phyloP scores from a whole-genome alignment of 1,140 invertebrate species.

The Leptopilina clavipes region DNA sequence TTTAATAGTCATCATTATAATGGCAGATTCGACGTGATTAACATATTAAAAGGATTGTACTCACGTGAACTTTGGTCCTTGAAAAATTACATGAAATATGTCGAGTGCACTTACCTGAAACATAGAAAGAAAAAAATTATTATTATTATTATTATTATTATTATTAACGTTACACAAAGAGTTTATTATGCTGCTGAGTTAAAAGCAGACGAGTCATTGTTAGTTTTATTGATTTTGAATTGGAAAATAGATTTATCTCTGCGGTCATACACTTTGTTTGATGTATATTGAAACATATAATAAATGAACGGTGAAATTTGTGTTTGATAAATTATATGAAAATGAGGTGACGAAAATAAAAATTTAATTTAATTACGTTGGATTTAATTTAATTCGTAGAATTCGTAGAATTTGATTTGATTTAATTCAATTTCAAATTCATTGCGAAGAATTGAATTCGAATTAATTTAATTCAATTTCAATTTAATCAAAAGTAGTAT shows the following conservation, averaged over 20 bases:
- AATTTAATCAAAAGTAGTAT: too few relatives aligned
- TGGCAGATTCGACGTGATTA: not conserved
- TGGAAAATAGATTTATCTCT: not conserved
- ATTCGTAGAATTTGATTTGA: too few relatives aligned
- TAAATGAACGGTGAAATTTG: not conserved
- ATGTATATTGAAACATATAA: not conserved
- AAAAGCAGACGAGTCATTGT: constrained; percentile 23
- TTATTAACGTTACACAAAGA: constrained; percentile 1
- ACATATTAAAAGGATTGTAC: not conserved
- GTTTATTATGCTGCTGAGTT: not conserved
- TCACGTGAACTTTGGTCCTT: not conserved
- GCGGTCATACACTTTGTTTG: too few relatives aligned
- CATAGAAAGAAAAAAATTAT: constrained; percentile 44
- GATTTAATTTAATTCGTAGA: too few relatives aligned
- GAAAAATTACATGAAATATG: not conserved
- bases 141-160: too few relatives aligned
- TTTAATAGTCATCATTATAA: not conserved
- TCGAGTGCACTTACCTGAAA: constrained; percentile 57
- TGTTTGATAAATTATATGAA: not conserved
- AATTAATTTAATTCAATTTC: too few relatives aligned
- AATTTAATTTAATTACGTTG: too few relatives aligned
- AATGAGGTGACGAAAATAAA: not conserved
- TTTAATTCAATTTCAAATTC: too few relatives aligned
- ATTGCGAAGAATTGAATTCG: too few relatives aligned
- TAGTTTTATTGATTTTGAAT: not conserved